phyloP scores from a whole-genome alignment of 2,888 invertebrate genomes.

The Caenorhabditis uteleia region DNA sequence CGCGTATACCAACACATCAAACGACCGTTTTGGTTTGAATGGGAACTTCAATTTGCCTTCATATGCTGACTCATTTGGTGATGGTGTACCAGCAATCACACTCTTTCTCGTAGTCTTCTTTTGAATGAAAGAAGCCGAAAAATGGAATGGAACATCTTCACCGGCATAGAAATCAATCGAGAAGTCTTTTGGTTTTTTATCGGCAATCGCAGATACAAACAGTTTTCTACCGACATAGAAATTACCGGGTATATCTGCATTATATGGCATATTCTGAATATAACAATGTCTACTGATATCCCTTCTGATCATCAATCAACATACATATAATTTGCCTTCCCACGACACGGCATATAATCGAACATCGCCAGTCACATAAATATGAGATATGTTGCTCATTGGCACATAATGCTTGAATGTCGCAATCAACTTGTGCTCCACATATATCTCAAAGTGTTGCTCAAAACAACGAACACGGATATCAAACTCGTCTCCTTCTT shows the following conservation, averaged over 20 bases:
- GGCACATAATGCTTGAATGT: constrained; percentile 67
- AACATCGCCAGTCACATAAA: constrained; percentile 65
- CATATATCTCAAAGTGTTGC: constrained; percentile 64
- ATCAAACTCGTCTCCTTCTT: constrained; percentile 65
- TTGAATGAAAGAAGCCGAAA: constrained; percentile 56
- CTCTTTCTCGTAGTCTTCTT: constrained; percentile 62
- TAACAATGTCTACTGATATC: background rate
- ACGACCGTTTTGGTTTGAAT: constrained; percentile 57
- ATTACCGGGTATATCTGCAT: constrained; percentile 68
- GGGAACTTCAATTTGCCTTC: constrained; percentile 44
- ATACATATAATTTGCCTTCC: constrained; percentile 68
- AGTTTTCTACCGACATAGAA: constrained; percentile 63
- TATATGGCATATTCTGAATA: constrained; percentile 64
- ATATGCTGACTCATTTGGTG: constrained; percentile 34
- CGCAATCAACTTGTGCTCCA: constrained; percentile 67
- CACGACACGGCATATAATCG: constrained; percentile 56
- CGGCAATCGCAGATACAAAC: constrained; percentile 6
- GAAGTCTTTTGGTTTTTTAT: constrained; percentile 61
- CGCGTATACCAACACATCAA: constrained; percentile 64
- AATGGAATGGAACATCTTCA: constrained; percentile 60
- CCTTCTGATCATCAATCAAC: constrained; percentile 5
- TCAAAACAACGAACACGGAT: constrained; percentile 66
- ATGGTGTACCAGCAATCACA: constrained; percentile 34
- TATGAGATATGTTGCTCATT: constrained; percentile 55
- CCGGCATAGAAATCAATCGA: constrained; percentile 62